Base-by-base conservation (phyloP, 2,113 vertebrate genomes). In the human (Homo sapiens) region DNA sequence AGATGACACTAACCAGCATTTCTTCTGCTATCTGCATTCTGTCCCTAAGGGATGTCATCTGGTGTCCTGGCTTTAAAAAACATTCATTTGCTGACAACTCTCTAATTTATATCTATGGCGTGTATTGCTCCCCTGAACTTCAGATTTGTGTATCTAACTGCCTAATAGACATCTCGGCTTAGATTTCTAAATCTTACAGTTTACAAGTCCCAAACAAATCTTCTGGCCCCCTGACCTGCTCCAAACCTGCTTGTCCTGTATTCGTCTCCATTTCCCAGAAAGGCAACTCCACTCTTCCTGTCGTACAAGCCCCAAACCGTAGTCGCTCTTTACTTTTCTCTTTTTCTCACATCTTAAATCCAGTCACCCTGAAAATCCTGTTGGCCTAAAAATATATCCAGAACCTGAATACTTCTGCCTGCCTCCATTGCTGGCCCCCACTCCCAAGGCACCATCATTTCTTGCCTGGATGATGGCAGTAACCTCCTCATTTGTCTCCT, bases 11-110 rank as follows among this genome's bases (percentile, higher is more conserved):
- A 86, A 86, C 57, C 57, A 92, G 35, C 27, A 82, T 90, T 40
- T 92, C 50, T 83, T 94, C 35, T 81, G 10, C 25, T 12, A 0
- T 85, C 50, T 96, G 25, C 2, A 48, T 6, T 45, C 66, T 55
- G 13, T 97, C 8, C 61, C 72, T 78, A 76, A 78, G 89, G 68
- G 27, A 70, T 83, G 48, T 57, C 35, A 83, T 66, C 48, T 89
- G 45, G 30, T 75, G 48, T 96, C n/a, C 4, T 64, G 40, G 79
- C 72, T 89, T 94, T 88, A 70, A 81, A 94, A 94, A 90, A 35
- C 59, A 22, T 73, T 38, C 27, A 50, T 10, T 68, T 8, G 20
- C 73, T 64, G 50, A 92, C n/a, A 68, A 52, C 64, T 92, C 61
- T 20, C 12, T 66, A 32, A 16, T 89, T 86, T 89, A 10, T 90